Evolutionary conservation across 2,888 invertebrate species (phyloP).

Genomic region (Tachina grossa): DNA sequence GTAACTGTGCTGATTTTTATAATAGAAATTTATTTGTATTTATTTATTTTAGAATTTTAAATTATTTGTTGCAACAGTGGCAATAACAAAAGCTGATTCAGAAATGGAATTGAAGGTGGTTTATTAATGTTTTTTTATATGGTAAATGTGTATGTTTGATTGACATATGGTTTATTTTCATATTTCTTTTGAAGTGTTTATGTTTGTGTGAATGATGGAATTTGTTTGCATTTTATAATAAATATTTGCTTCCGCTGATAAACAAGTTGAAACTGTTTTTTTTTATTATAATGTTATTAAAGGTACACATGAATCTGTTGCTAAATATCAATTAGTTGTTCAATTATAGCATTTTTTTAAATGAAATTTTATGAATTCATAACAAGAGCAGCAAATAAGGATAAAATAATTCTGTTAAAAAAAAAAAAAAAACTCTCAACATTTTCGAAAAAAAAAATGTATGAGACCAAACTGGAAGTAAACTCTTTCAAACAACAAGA

Average conservation of each 20-base stretch:
- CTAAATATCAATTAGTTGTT: neutral
- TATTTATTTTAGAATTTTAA: conserved; percentile 38
- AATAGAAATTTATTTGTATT: conserved; percentile 34
- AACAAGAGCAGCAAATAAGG: neutral
- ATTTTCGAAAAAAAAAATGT: too few species aligned
- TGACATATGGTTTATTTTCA: conserved; percentile 3
- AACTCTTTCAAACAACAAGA: too few species aligned
- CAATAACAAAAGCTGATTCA: neutral
- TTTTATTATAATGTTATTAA: neutral
- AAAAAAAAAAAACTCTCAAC: too few species aligned
- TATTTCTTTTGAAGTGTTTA: conserved; percentile 12
- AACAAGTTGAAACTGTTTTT: neutral
- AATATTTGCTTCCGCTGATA: conserved; percentile 43
- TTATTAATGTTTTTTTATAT: conserved; percentile 2
- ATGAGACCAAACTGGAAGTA: too few species aligned
- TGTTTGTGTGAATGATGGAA: conserved; percentile 4
- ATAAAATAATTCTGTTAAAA: too few species aligned
- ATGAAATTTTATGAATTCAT: neutral
- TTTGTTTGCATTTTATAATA: conserved; percentile 42
- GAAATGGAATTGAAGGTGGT: conserved; percentile 10
- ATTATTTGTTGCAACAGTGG: conserved; percentile 11
- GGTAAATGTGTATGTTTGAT: neutral
- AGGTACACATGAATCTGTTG: too few species aligned
- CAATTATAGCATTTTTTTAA: neutral
- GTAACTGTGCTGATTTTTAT: conserved; percentile 1